phyloP scores from a whole-genome alignment of 2,888 invertebrate genomes.

The Stenichneumon culpator region DNA sequence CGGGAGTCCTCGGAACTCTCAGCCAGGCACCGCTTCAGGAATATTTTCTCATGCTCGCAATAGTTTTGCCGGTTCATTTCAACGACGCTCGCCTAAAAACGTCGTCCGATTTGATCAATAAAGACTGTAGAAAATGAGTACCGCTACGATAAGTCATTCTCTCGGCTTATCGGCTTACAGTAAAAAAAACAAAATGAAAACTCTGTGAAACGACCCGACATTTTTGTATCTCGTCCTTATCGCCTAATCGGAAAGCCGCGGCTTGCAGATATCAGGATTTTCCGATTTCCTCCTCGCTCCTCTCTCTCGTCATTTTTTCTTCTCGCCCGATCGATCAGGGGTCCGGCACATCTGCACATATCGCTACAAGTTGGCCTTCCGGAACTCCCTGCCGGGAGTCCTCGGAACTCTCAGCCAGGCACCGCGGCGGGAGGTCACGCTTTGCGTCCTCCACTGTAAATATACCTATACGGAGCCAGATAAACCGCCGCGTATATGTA shows the following conservation, averaged over 20 bases:
- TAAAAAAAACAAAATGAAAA: no score
- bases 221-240: neutral
- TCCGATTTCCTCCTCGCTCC: neutral
- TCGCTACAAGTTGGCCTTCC: neutral
- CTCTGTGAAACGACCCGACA: neutral
- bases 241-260: neutral
- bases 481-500: slow-evolving; percentile 15
- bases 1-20: neutral
- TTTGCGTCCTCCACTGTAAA: slow-evolving; percentile 2
- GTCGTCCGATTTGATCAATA: neutral
- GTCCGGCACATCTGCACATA: neutral
- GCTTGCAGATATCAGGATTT: neutral
- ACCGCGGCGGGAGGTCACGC: slow-evolving; percentile 2
- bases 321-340: neutral
- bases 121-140: neutral
- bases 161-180: no score
- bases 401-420: neutral
- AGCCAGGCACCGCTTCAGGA: neutral
- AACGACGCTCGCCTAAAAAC: neutral
- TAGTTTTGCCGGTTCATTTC: neutral
- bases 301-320: neutral
- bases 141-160: no score
- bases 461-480: slow-evolving; percentile 8
- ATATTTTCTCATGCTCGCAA: slow-evolving; percentile 51
- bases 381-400: neutral